Evolutionary conservation across 2,113 vertebrate species (phyloP), one percentile per base, ranked within the genome.

Genomic region (Chaetodon auriga): DNA sequence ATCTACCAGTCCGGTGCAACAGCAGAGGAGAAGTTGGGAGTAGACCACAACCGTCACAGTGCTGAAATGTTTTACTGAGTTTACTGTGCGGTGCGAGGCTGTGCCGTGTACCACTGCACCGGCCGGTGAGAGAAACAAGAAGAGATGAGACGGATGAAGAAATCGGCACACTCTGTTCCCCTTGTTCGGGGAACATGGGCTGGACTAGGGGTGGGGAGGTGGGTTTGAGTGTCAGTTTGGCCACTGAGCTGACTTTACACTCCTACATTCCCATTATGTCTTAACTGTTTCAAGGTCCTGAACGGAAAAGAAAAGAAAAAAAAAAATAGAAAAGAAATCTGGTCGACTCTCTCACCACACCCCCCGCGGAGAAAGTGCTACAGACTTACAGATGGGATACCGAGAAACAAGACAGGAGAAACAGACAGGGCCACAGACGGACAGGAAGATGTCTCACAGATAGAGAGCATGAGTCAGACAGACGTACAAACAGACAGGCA

Each of bases 91-190:
- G 78, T 84, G 38, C 73, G 9, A 70, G 65, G 78, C 85, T 63
- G 85, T 60, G 62, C 71, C 64, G 80, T 43, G 85, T 1, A 81
- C 75, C 70, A 48, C 60, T 73, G 81, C 14, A 43, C 57, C 62
- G 80, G 80, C 78, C 66, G 58, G 81, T 62, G 65, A 83, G 86
- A 81, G 82, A 75, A 82, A 89, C 83, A 75, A 81, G 78, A 68
- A 70, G 76, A 81, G 86, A 92, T 87, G 89, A 90, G 89, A 89
- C 89, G 82, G 79, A 90, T 81, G 69, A 87, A 91, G 87, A 82
- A 94, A 95, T 91, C 87, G 54, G 92, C 89, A 94, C 93, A 93
- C 78, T 89, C 85, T 92, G 94, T 94, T 94, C 92, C 89, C 78
- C 80, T 83, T 76, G 51, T 89, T 94, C 68, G 13, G 73, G 81